Conservation (phyloP, 1,140 invertebrate species). For the Heliothis virescens region DNA sequence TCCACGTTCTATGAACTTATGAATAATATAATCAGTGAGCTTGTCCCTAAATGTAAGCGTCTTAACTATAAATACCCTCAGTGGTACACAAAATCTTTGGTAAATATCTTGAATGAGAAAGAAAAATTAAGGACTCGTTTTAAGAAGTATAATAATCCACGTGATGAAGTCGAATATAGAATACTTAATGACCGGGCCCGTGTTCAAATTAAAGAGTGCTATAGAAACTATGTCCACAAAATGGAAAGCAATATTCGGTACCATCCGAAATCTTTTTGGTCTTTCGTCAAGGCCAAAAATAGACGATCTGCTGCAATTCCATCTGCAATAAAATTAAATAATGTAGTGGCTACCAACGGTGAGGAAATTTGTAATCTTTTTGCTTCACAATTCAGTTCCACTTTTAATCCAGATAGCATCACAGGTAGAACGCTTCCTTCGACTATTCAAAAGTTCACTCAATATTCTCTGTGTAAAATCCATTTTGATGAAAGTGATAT, state of each 20-base stretch:
- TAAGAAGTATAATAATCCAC: neutral
- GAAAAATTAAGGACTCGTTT: neutral
- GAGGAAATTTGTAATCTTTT: neutral
- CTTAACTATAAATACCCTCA: neutral
- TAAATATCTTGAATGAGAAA: neutral
- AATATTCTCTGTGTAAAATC: neutral
- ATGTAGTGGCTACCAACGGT: neutral
- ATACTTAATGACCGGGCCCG: neutral
- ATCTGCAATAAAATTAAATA: neutral
- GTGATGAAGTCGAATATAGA: neutral
- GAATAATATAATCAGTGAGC: neutral
- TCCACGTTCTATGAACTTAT: neutral
- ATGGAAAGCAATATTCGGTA: neutral
- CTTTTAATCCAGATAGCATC: no score
- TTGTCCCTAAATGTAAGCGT: neutral
- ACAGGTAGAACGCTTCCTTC: neutral
- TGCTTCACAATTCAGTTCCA: constrained; percentile 2
- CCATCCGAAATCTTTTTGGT: neutral
- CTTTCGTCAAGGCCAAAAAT: neutral
- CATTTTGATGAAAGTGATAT: neutral
- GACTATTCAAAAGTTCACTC: neutral
- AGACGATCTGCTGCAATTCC: neutral
- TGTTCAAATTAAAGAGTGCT: neutral
- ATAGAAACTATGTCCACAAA: neutral
- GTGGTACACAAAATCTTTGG: neutral